Evolutionary conservation across 2,888 invertebrate genomes (phyloP).

Genomic region (Holacanthella duospinosa): DNA sequence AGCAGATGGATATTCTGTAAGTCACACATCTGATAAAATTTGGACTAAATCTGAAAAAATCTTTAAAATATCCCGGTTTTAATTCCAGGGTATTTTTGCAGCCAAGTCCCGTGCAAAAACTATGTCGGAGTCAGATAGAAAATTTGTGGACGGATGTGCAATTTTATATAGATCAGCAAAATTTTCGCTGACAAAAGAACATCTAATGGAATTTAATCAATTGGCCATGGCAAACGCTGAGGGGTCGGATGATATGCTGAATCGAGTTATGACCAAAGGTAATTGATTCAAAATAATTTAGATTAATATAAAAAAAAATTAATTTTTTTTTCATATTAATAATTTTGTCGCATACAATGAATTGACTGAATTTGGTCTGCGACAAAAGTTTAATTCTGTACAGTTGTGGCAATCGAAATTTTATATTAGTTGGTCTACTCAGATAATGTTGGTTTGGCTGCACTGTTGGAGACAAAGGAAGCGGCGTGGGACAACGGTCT

Average conservation of each 20-base stretch:
- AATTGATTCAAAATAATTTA: background rate
- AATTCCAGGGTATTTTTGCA: constrained; percentile 75
- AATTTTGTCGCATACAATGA: background rate
- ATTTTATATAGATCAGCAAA: constrained; percentile 91
- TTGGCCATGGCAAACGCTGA: constrained; percentile 97
- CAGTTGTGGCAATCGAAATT: no score
- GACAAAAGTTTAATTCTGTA: background rate
- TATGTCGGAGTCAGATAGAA: constrained; percentile 91
- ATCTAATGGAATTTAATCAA: constrained; percentile 96
- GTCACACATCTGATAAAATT: constrained; percentile 2
- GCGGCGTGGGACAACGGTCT: constrained; percentile 78
- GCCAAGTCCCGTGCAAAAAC: constrained; percentile 97
- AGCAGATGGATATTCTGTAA: constrained; percentile 62
- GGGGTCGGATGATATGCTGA: constrained; percentile 95
- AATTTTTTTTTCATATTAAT: background rate
- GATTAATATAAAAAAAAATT: background rate
- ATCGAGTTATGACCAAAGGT: constrained; percentile 90
- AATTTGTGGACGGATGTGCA: constrained; percentile 98
- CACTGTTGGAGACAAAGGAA: constrained; percentile 86
- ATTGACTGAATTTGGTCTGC: background rate
- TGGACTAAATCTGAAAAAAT: background rate
- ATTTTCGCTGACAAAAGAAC: constrained; percentile 90
- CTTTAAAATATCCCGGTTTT: background rate
- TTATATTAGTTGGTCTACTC: no score
- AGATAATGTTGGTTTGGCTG: constrained; percentile 95